Evolutionary conservation across 2,113 vertebrate genomes (phyloP).

Genomic region (Harpagus bidentatus): DNA sequence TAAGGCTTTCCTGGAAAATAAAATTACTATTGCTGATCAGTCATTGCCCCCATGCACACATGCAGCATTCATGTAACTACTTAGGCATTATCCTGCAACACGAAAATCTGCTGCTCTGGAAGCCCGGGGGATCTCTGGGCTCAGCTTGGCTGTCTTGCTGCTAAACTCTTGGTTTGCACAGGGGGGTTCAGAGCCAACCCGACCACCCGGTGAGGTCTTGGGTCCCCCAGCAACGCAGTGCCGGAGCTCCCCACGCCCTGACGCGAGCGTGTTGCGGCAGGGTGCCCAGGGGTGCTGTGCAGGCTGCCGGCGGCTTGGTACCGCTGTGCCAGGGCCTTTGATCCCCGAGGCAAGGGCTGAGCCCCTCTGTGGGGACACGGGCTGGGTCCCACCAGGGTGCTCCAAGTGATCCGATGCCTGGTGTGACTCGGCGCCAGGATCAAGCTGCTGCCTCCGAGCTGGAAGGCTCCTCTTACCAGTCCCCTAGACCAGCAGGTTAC

Average conservation of each 20-base stretch:
- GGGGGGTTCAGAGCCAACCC: background rate
- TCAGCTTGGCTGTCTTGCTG: background rate
- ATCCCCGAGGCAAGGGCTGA: background rate
- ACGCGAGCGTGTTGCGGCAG: rapidly evolving
- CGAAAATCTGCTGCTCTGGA: background rate
- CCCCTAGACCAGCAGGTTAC: background rate
- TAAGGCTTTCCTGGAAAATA: slow-evolving; percentile 71
- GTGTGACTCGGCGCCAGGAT: rapidly evolving
- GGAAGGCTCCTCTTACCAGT: background rate
- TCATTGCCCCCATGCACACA: slow-evolving; percentile 69
- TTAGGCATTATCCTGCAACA: background rate
- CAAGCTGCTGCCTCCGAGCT: background rate
- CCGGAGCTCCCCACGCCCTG: background rate
- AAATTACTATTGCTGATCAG: slow-evolving; percentile 45
- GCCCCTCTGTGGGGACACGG: rapidly evolving
- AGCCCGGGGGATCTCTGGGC: background rate
- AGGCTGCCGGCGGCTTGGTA: rapidly evolving
- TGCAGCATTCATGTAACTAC: slow-evolving; percentile 64
- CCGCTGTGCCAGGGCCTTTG: background rate
- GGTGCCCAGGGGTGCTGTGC: background rate
- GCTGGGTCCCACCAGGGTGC: background rate
- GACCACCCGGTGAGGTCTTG: background rate
- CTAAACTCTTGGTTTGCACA: background rate
- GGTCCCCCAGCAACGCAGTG: background rate
- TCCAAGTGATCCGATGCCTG: rapidly evolving